These are phyloP conservation scores for Achlya flavicornis DNA, from an alignment of 2,888 invertebrate species.

Conservation along the genomic window DNA sequence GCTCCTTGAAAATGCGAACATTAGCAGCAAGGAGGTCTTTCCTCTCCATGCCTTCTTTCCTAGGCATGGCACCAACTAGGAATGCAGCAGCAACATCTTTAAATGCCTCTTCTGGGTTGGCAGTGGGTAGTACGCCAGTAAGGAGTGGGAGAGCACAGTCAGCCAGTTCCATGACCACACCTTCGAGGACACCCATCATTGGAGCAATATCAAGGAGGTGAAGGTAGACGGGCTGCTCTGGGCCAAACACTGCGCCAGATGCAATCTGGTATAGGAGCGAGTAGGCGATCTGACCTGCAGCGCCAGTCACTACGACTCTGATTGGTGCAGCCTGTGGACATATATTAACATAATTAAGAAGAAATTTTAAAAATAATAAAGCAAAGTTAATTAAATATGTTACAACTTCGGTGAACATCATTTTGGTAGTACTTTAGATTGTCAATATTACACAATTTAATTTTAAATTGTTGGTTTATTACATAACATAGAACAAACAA, in stretches of 20 bases:
- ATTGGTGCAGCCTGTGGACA: conserved; percentile 90
- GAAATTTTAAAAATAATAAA: conserved; percentile 9
- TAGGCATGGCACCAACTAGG: conserved; percentile 98
- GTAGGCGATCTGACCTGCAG: conserved; percentile 99
- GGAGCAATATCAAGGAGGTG: conserved; percentile 97
- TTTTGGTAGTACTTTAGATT: background rate
- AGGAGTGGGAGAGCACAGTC: conserved; percentile 97
- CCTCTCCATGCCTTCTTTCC: conserved; percentile 98
- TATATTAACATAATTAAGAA: conserved; percentile 20
- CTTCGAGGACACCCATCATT: conserved; percentile 98
- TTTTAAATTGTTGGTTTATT: background rate
- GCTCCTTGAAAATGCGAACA: conserved; percentile 98
- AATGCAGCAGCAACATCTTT: conserved; percentile 98
- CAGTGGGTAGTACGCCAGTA: conserved; percentile 92
- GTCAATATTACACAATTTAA: background rate
- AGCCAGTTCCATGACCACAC: conserved; percentile 98
- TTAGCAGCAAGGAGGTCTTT: conserved; percentile 98
- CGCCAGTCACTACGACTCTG: conserved; percentile 97
- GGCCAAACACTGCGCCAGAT: conserved; percentile 97
- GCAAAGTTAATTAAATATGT: conserved; percentile 22
- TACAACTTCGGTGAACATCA: conserved; percentile 10
- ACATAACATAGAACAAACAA: conserved; percentile 14
- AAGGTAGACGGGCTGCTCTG: conserved; percentile 92
- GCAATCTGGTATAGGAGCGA: conserved; percentile 97
- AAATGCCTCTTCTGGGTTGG: conserved; percentile 95